Conservation (phyloP, 2,113 vertebrate genomes). For the Trematomus loennbergii region DNA sequence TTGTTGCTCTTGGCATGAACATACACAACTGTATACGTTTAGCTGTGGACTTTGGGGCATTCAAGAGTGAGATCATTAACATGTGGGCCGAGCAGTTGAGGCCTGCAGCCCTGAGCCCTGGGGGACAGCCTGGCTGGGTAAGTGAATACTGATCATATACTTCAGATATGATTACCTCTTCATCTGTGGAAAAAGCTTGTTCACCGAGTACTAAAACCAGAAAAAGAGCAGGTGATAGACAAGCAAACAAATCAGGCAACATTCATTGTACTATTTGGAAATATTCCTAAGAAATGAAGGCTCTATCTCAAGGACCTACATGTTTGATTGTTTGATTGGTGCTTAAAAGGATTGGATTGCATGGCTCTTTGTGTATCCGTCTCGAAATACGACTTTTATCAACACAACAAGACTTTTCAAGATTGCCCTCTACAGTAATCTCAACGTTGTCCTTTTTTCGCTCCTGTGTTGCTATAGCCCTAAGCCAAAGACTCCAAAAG, state of each 20-base stretch:
- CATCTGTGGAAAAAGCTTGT: conserved; percentile 42
- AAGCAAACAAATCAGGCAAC: conserved; percentile 9
- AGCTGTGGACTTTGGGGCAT: conserved; percentile 57
- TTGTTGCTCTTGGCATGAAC: conserved; percentile 76
- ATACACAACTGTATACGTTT: conserved; percentile 77
- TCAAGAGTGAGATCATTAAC: conserved; percentile 76
- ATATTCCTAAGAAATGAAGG: not conserved
- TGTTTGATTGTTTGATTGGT: no score
- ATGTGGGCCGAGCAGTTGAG: conserved; percentile 63
- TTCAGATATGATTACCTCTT: conserved; percentile 55
- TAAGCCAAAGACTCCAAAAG: conserved; percentile 5
- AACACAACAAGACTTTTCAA: not conserved
- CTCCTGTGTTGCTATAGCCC: conserved; percentile 21
- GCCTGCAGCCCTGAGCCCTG: conserved; percentile 45
- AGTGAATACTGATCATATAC: conserved; percentile 62
- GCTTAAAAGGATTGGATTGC: conserved; percentile 11
- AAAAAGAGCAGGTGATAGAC: conserved; percentile 32
- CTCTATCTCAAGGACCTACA: not conserved
- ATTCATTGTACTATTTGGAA: conserved; percentile 20
- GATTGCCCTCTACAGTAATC: not conserved
- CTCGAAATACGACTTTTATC: not conserved
- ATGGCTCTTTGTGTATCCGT: not conserved
- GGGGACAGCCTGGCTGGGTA: conserved; percentile 56
- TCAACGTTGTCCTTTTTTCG: conserved; percentile 7
- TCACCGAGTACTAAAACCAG: conserved; percentile 42